phyloP scores from a whole-genome alignment of 2,797 vertebrate species.

The Bradypodion ventrale region DNA sequence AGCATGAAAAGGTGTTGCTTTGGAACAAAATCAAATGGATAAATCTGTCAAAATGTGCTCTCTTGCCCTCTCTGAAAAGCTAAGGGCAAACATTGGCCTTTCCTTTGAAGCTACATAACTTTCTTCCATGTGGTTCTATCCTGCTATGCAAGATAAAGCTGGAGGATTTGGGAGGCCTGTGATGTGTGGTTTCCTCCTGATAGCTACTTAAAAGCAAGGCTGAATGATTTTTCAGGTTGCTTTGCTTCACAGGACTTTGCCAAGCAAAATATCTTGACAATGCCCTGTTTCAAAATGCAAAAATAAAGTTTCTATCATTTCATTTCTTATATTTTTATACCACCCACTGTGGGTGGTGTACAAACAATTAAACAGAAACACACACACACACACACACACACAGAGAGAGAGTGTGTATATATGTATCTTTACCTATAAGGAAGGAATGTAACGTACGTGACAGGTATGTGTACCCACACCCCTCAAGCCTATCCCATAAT shows the following conservation, averaged over 20 bases:
- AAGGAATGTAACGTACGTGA: no score
- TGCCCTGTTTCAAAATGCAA: not conserved
- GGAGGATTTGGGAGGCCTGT: not conserved
- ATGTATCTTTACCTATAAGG: no score
- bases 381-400: not conserved
- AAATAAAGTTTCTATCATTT: no score
- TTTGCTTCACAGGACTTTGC: not conserved
- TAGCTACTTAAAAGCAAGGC: not conserved
- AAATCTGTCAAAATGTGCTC: conserved; percentile 5
- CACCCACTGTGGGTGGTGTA: no score
- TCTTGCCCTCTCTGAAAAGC: not conserved
- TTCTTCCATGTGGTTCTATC: accelerated
- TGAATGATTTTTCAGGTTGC: not conserved
- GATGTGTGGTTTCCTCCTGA: not conserved
- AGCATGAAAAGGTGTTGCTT: not conserved
- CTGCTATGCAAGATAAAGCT: not conserved
- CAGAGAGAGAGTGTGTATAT: no score
- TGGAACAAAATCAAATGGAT: conserved; percentile 8
- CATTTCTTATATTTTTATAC: no score
- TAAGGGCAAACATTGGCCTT: not conserved
- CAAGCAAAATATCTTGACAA: not conserved
- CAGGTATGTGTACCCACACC: no score
- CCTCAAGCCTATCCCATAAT: no score
- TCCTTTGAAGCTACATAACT: not conserved
- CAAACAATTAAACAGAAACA: no score